These are phyloP conservation scores for Poeciliopsis turneri DNA, from an alignment of 2,797 vertebrate genomes.

Conservation along the genomic window DNA sequence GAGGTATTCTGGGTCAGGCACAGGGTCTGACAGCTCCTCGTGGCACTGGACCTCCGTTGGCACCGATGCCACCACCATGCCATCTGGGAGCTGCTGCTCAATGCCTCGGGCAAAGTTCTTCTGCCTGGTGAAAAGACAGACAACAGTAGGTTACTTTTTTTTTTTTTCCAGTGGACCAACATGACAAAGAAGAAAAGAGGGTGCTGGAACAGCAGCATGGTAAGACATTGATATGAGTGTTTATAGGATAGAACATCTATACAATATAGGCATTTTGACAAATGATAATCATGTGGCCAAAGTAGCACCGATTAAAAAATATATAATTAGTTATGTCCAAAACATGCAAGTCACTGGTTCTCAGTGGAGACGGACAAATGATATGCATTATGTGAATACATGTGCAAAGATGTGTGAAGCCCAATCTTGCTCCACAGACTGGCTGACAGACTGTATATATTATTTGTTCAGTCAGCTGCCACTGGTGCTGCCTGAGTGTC, in stretches of 20 bases:
- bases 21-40: constrained; percentile 93
- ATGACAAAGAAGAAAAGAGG: background rate
- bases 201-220: background rate
- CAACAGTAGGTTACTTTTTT: constrained; percentile 27
- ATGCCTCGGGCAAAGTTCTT: constrained; percentile 97
- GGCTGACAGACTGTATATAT: background rate
- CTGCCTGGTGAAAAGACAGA: constrained; percentile 81
- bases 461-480: background rate
- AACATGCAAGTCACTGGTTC: background rate
- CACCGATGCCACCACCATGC: constrained; percentile 92
- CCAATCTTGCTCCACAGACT: background rate
- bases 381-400: background rate
- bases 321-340: no score
- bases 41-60: constrained; percentile 95
- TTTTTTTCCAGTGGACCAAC: constrained; percentile 12
- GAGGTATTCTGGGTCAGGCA: constrained; percentile 93
- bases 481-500: background rate
- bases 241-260: background rate
- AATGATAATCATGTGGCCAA: background rate
- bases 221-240: background rate
- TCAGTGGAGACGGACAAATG: background rate
- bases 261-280: background rate
- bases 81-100: constrained; percentile 96
- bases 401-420: background rate
- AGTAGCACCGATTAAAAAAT: background rate